Evolutionary conservation across 1,140 invertebrate species (phyloP), one percentile per base, ranked within the genome.

Genomic region (Brachionus paranguensis): DNA sequence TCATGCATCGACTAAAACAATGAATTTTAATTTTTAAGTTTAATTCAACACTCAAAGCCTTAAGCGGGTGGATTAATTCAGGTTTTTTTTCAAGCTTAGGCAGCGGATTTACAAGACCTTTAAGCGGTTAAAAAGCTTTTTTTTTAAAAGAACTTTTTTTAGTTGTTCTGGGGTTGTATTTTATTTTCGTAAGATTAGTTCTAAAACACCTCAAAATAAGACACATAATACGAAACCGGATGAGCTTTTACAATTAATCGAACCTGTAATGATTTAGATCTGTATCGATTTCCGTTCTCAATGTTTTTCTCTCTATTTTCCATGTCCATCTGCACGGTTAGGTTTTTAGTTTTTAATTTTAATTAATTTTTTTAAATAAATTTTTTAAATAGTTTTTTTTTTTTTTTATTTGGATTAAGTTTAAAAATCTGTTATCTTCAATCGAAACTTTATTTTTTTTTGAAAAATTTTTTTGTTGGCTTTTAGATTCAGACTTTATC

Each of bases 201-300:
- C 72, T 50, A 76, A 68, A 81, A 81, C 50, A 81, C 78, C 78
- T 81, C 78, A 81, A 81, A 81, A 81, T 64, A 81, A 60, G 78
- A 64, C 78, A 81, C 78, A 81, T 81, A 81, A 81, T 81, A 81
- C 53, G 37, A 43, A 81, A 81, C 78, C 78, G 78, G 78, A 60
- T 81, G 78, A 81, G 78, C 78, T 81, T 64, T 68, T 81, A 81
- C 41, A 43, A 79, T 55, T 29, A 45, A 64, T 81, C 78, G 78
- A 81, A 81, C 78, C 78, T 81, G 78, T 45, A 64, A 64, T 81
- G 78, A 81, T 81, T 81, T 81, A 60, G 78, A 81, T 64, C 78
- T 60, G 41, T 64, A 64, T 27, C 64, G n/a, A 64, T 17, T 64
- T 68, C 78, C 78, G 45, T 81, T 68, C 17, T 81, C 78, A 8